Conservation (phyloP, 1,140 invertebrate species). For the Neodiprion lecontei region DNA sequence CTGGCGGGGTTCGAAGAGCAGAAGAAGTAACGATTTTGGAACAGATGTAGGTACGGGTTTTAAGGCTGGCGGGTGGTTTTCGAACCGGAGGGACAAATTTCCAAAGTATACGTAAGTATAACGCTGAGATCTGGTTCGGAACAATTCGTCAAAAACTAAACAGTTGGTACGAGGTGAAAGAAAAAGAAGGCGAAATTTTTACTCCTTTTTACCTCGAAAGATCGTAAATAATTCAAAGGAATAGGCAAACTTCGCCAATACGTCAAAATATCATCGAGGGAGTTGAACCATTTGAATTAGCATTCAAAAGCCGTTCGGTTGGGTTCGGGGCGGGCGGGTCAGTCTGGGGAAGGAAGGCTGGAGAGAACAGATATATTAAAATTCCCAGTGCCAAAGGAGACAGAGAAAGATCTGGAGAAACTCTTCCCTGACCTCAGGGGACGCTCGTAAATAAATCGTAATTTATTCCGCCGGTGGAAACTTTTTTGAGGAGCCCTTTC, state of each 20-base stretch:
- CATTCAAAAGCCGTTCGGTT: slow-evolving; percentile 45
- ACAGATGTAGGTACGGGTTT: not conserved
- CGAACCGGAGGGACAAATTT: not conserved
- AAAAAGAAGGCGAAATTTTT: not conserved
- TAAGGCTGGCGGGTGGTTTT: too few species aligned
- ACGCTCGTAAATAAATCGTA: slow-evolving; percentile 44
- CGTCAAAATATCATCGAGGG: slow-evolving; percentile 47
- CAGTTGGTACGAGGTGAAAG: too few species aligned
- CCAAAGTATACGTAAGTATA: too few species aligned
- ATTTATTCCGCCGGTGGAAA: slow-evolving; percentile 17
- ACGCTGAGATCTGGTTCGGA: not conserved
- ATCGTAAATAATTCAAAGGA: slow-evolving; percentile 44
- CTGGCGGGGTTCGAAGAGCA: not conserved
- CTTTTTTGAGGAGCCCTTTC: not conserved
- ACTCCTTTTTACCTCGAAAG: not conserved
- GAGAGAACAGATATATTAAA: slow-evolving; percentile 33
- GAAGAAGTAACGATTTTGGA: not conserved
- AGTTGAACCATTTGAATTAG: slow-evolving; percentile 43
- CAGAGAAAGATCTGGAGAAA: slow-evolving; percentile 6
- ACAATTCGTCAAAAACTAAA: not conserved
- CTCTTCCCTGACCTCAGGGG: slow-evolving; percentile 20
- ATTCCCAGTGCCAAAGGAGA: slow-evolving; percentile 24
- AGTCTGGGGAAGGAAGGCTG: not conserved
- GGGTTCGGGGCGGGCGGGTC: slow-evolving; percentile 15
- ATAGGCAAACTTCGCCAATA: slow-evolving; percentile 37